Evolutionary conservation across 2,888 invertebrate species (phyloP).

Genomic region (Aproaerema taeniolella): DNA sequence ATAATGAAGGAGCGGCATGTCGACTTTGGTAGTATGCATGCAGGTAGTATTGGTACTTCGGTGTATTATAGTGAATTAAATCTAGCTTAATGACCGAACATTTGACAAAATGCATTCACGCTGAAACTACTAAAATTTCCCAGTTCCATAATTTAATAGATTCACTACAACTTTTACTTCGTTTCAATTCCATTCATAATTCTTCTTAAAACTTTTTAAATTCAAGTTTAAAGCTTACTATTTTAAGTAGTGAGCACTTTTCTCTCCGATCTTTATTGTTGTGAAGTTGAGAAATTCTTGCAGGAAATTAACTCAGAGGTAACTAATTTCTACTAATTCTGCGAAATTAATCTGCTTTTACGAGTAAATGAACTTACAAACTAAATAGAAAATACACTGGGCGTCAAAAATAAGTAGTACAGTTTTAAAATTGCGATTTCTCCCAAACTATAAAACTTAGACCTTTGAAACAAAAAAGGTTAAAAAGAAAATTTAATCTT

Average conservation of each 20-base stretch:
- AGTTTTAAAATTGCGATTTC: not conserved
- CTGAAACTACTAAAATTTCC: slow-evolving; percentile 22
- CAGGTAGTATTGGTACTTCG: too few relatives aligned
- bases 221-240: slow-evolving; percentile 62
- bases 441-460: not conserved
- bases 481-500: too few relatives aligned
- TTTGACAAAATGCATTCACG: too few relatives aligned
- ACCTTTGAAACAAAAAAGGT: too few relatives aligned
- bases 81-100: too few relatives aligned
- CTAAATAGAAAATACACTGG: too few relatives aligned
- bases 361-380: too few relatives aligned
- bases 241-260: slow-evolving; percentile 47
- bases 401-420: too few relatives aligned
- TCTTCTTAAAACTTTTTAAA: slow-evolving; percentile 60
- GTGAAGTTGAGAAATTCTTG: slow-evolving; percentile 32
- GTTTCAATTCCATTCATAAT: slow-evolving; percentile 58
- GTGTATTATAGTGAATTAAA: too few relatives aligned
- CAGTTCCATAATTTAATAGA: slow-evolving; percentile 30
- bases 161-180: slow-evolving; percentile 46
- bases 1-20: too few relatives aligned
- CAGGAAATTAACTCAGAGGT: not conserved
- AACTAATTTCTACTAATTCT: not conserved
- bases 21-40: too few relatives aligned
- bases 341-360: too few relatives aligned
- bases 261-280: slow-evolving; percentile 42